Conservation (phyloP, 1,140 invertebrate species). For the Apocrypta bakeri region DNA sequence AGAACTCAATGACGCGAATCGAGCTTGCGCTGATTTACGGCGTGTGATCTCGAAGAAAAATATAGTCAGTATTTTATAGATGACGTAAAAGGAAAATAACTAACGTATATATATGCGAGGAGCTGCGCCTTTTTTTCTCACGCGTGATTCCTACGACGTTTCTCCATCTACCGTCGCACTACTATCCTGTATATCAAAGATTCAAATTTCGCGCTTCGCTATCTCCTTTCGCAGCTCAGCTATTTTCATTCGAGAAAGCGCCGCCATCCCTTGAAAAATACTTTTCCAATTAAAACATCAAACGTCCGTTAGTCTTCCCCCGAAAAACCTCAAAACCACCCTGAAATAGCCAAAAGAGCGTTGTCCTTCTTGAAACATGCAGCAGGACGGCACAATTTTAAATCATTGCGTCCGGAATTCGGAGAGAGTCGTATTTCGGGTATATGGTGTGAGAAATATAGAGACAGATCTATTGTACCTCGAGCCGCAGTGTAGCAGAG, state of each 20-base stretch:
- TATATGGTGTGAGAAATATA: neutral
- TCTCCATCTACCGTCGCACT: neutral
- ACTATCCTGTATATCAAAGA: neutral
- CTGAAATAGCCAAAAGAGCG: neutral
- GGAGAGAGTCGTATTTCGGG: neutral
- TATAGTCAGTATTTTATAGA: slow-evolving; percentile 9
- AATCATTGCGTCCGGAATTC: slow-evolving; percentile 7
- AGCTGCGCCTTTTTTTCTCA: slow-evolving; percentile 40
- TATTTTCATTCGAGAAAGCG: slow-evolving; percentile 7
- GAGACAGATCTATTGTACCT: neutral
- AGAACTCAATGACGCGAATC: neutral
- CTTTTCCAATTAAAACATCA: neutral
- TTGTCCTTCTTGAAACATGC: neutral
- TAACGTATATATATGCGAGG: neutral
- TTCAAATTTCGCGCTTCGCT: slow-evolving; percentile 34
- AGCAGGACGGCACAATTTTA: neutral
- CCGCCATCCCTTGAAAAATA: no score
- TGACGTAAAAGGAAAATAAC: slow-evolving; percentile 8
- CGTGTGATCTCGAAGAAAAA: no score
- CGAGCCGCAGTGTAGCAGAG: neutral
- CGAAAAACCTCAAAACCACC: neutral
- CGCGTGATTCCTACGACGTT: slow-evolving; percentile 10
- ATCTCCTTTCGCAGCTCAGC: neutral
- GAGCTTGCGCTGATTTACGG: slow-evolving; percentile 9
- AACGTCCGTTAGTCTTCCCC: neutral